Evolutionary conservation across 2,888 invertebrate genomes (phyloP).

Genomic region (Sinelater perroti): DNA sequence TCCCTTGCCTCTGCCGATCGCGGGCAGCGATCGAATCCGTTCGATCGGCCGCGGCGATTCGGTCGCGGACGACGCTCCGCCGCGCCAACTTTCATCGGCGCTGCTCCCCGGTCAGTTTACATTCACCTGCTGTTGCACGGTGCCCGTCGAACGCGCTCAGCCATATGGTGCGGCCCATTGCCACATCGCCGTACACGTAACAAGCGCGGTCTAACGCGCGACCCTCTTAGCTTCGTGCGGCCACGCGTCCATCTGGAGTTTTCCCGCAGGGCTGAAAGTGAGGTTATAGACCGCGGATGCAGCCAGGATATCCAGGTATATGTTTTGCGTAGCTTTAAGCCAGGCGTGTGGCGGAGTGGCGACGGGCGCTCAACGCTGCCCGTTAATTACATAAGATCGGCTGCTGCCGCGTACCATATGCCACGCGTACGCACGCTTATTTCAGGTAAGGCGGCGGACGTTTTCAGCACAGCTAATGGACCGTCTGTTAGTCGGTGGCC

Average conservation of each 20-base stretch:
- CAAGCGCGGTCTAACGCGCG: conserved; percentile 21
- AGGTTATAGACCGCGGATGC: conserved; percentile 24
- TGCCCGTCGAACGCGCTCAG: conserved; percentile 42
- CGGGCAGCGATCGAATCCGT: conserved; percentile 32
- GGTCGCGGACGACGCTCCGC: conserved; percentile 46
- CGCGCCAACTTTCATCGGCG: conserved; percentile 55
- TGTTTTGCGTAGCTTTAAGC: too few relatives aligned
- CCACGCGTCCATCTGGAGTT: background rate
- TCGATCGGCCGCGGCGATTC: conserved; percentile 39
- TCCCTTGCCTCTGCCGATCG: conserved; percentile 7
- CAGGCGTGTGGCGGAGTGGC: background rate
- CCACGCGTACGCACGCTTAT: conserved; percentile 35
- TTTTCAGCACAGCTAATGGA: too few relatives aligned
- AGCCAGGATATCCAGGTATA: background rate
- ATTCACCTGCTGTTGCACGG: conserved; percentile 55
- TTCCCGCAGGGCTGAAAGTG: conserved; percentile 33
- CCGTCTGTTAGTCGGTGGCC: too few relatives aligned
- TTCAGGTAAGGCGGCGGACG: conserved; percentile 38
- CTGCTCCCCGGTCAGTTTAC: conserved; percentile 44
- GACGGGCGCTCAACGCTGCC: conserved; percentile 5
- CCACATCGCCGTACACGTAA: conserved; percentile 23
- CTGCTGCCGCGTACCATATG: conserved; percentile 26
- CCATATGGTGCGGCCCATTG: conserved; percentile 51
- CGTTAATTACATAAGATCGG: conserved; percentile 24
- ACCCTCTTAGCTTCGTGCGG: conserved; percentile 5